Evolutionary conservation across 2,113 vertebrate genomes (phyloP), one percentile per base, ranked within the genome.

Genomic region (Apteryx mantelli): DNA sequence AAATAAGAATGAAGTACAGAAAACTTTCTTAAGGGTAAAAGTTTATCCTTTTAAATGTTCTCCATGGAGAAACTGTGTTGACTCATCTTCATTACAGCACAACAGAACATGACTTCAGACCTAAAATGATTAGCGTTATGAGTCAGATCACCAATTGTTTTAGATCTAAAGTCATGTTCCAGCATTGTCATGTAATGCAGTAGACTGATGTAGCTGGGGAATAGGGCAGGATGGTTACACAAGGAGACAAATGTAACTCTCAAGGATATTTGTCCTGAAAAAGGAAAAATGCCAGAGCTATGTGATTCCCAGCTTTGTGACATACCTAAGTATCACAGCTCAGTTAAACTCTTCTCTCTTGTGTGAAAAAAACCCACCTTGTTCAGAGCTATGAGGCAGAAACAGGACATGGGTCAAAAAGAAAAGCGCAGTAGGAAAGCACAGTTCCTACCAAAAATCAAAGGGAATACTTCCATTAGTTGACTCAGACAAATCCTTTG

Each of bases 91-190:
- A 86, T 95, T 83, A 95, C 36, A n/a, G 78, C 60, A 95, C 63
- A 91, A 75, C 63, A 89, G 78, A 96, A 80, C 63, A 91, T 89
- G 89, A 63, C 50, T 96, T 95, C 95, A 97, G 84, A 86, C 50
- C 36, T 94, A 97, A 96, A 95, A n/a, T 2, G 26, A 94, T 97
- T 94, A 97, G 44, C 13, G n/a, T 42, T 94, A 89, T 95, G 95
- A 97, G 55, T 97, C 95, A 97, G 68, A 91, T 91, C 66, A 94
- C 82, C 89, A 93, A 93, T 93, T 93, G 66, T 89, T 94, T 97
- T 94, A 93, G 55, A 89, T 64, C 46, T 89, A 70, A 91, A 93
- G 32, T 68, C 50, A 68, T 75, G 82, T 90, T 97, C 96, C 90
- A 96, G 71, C 85, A 90, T 78, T 95, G 78, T 93, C 75, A 74